Evolutionary conservation across 2,888 invertebrate species (phyloP).

Genomic region (Malthinus flaveolus): DNA sequence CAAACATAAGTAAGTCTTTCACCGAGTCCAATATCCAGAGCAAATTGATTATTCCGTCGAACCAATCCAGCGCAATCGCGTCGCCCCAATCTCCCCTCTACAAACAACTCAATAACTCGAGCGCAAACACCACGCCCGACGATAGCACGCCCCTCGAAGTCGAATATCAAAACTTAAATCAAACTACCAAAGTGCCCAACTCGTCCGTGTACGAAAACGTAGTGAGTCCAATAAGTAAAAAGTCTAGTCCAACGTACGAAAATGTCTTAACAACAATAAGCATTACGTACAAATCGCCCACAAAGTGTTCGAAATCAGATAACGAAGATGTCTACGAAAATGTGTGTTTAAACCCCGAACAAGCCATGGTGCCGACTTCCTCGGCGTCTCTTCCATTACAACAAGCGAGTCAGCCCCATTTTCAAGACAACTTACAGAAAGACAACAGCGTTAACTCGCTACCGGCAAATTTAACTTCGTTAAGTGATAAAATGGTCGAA

Average conservation of each 20-base stretch:
- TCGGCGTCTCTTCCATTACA: constrained; percentile 62
- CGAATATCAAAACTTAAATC: constrained; percentile 58
- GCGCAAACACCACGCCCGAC: constrained; percentile 47
- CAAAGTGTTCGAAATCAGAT: constrained; percentile 50
- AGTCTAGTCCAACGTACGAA: constrained; percentile 57
- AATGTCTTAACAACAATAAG: constrained; percentile 70
- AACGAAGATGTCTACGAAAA: constrained; percentile 61
- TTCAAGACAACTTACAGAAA: constrained; percentile 27
- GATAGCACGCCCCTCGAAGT: constrained; percentile 54
- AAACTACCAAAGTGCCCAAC: constrained; percentile 42
- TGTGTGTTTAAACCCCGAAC: constrained; percentile 59
- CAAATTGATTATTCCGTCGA: constrained; percentile 38
- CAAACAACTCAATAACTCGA: constrained; percentile 47
- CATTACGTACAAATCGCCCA: constrained; percentile 71
- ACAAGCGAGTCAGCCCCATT: constrained; percentile 60
- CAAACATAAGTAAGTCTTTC: constrained; percentile 45
- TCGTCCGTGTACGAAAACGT: constrained; percentile 17
- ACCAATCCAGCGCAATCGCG: constrained; percentile 40
- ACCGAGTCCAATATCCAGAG: constrained; percentile 47
- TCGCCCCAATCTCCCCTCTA: constrained; percentile 51
- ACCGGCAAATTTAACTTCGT: constrained; percentile 9
- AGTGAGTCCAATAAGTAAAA: constrained; percentile 25
- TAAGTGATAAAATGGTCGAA: constrained; percentile 8
- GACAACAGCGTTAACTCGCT: constrained; percentile 15
- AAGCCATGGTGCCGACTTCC: constrained; percentile 59